Conservation (phyloP, 2,113 vertebrate species). For the Amazona vittata region DNA sequence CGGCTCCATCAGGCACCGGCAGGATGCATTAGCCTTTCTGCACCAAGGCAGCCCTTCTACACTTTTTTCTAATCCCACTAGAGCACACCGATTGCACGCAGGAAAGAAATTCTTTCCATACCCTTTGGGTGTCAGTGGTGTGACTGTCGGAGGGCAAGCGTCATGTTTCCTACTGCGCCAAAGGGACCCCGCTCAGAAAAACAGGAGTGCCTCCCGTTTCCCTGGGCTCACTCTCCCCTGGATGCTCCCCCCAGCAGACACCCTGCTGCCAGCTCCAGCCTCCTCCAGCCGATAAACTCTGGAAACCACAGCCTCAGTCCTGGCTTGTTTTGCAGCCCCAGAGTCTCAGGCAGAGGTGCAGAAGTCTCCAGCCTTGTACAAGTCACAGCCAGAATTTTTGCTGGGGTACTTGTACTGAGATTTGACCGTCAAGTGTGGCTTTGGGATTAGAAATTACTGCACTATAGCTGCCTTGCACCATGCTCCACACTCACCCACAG, state of each 20-base stretch:
- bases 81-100: background rate
- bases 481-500: background rate
- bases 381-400: background rate
- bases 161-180: background rate
- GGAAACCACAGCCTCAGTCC: rapidly evolving
- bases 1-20: background rate
- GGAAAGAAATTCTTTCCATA: background rate
- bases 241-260: background rate
- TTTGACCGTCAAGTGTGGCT: background rate
- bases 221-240: background rate
- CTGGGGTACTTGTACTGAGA: background rate
- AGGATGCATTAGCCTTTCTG: background rate
- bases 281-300: background rate
- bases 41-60: background rate
- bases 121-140: background rate
- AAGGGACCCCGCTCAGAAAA: background rate
- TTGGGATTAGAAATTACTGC: background rate
- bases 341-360: background rate
- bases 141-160: background rate
- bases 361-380: background rate
- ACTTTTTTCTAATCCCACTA: background rate
- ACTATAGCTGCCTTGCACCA: background rate
- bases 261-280: background rate
- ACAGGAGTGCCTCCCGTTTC: rapidly evolving
- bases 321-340: background rate